Evolutionary conservation across 2,797 vertebrate species (phyloP), one percentile per base, ranked within the genome.

Genomic region (Schizopygopsis malacanthus): DNA sequence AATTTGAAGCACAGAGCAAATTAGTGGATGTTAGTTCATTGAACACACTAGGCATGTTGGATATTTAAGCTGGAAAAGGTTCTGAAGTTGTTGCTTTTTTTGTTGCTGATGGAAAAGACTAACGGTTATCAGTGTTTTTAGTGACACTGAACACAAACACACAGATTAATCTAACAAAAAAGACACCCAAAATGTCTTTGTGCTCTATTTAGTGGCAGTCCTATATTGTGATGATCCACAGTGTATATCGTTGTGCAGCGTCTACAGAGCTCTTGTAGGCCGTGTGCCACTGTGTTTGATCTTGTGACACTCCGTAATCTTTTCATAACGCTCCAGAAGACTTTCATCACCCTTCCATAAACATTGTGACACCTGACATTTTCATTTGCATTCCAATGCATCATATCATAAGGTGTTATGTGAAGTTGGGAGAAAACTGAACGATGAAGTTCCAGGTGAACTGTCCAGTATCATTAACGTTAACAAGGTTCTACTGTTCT

Each of bases 1-100:
- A 71, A 88, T 90, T 92, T 90, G 90, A 89, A 87, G 91, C 81
- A 91, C 89, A 92, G 87, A 90, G 86, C 90, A 87, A 89, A 91
- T 89, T 89, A 89, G 91, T 91, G 90, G 52, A 81, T 28, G 59
- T 8, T 65, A 47, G 37, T 50, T 70, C 20, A 69, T 56, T 79
- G 10, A 65, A 78, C 77, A 81, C 70, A 81, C 56, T 50, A 84
- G 79, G 25, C 28, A 59, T 45, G 63, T 72, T 69, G 18, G 72
- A 69, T 56, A n/a, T 47, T 76, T 39, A 54, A 70, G 39, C 54
- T 45, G 73, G 39, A 78, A 52, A 67, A 15, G 11, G 11, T 75
- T 81, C 18, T 13, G 54, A 45, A 33, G 33, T 15, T 65, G 71
- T 15, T 65, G 76, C n/a, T 56, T 52, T 8, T 73, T 28, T 37